Evolutionary conservation across 2,888 invertebrate species (phyloP), one percentile per base, ranked within the genome.

Genomic region (Campoplex nolae): DNA sequence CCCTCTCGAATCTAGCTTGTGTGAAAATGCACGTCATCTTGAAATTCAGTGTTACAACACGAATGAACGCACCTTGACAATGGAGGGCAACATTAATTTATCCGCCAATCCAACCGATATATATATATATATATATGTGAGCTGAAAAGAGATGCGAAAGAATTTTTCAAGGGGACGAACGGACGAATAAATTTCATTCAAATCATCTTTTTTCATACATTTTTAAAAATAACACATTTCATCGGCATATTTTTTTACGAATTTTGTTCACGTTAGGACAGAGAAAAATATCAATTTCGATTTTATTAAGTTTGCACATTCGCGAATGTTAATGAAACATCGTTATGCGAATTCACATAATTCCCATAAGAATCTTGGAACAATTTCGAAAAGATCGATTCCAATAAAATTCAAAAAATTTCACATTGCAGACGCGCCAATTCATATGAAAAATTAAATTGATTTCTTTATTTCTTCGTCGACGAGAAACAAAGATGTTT

Each of bases 11-110:
- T 79, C 45, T 48, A 76, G 62, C 71, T 58, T 13, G 81, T 42
- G 73, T 35, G 71, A 80, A 84, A 45, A 48, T 76, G 62, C 74
- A 70, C 83, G 73, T 86, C 86, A 81, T 86, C 81, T 62, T 54
- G 58, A 58, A 70, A 86, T 76, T 81, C 80, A 32, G 32, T 71
- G 13, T 54, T 23, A 51, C 32, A 45, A 62, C 35, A 35, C 51
- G 68, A 71, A 71, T 56, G 23, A 23, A 45, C 32, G n/a, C 65
- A 58, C 62, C 23, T 62, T 62, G 28, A 48, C 23, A 9, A 38
- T 28, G 32, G 28, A 32, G 51, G 48, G 48, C n/a, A 48, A 62
- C 62, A 62, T 62, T 62, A 62, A 62, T 32, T 32, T 62, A 71
- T 18, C 18, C 48, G 2, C 51, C 71, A 28, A 71, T 48, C 23